Evolutionary conservation across 2,797 vertebrate genomes (phyloP).

Genomic region (Toxotes lorentzi): DNA sequence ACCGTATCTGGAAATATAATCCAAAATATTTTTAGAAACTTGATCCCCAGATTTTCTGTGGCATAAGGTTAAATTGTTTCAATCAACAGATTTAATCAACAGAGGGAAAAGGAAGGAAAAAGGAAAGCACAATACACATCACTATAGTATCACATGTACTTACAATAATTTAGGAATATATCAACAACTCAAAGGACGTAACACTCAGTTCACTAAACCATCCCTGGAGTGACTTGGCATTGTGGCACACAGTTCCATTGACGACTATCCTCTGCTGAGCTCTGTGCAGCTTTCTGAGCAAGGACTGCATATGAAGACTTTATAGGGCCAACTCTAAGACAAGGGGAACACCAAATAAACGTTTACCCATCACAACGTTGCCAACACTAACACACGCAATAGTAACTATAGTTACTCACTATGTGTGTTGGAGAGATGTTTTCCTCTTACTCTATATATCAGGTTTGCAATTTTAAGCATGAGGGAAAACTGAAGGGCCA

Average conservation of each 20-base stretch:
- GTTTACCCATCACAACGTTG: not conserved
- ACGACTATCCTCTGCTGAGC: not conserved
- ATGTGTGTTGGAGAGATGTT: too few relatives aligned
- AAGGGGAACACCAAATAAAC: not conserved
- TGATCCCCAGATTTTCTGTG: not conserved
- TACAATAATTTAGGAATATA: not conserved
- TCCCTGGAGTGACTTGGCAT: not conserved
- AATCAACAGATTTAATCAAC: not conserved
- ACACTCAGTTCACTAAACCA: not conserved
- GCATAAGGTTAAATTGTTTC: not conserved
- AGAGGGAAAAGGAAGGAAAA: not conserved
- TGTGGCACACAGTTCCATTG: too few relatives aligned
- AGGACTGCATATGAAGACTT: not conserved
- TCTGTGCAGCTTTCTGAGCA: not conserved
- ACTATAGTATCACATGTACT: not conserved
- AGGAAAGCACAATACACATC: not conserved
- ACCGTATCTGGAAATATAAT: not conserved
- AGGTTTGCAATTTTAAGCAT: too few relatives aligned
- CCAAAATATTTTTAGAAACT: not conserved
- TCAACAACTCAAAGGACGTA: not conserved
- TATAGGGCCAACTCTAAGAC: not conserved
- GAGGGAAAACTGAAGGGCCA: too few relatives aligned
- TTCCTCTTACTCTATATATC: too few relatives aligned
- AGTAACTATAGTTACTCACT: too few relatives aligned
- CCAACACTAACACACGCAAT: not conserved